Evolutionary conservation across 2,888 invertebrate genomes (phyloP), one percentile per base, ranked within the genome.

Genomic region (Cybosia mesomella): DNA sequence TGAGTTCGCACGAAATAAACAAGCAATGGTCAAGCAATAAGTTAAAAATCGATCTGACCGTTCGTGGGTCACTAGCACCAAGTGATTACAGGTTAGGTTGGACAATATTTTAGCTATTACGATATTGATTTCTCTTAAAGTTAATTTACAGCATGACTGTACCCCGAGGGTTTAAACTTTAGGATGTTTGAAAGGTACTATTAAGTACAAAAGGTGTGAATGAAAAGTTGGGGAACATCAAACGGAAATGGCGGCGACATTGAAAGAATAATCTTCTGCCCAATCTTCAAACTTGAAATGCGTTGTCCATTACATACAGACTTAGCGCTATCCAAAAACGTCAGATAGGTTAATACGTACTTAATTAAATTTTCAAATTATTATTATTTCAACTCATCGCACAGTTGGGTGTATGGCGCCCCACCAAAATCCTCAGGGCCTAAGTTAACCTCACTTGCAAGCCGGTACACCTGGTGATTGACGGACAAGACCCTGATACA

Each of bases 61-160:
- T 57, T 64, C 18, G 71, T 63, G 80, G 85, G 83, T 85, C 84
- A 84, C 79, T 81, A 73, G 74, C 75, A 71, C 65, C 68, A 68
- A 68, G 66, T 82, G 81, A 81, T 89, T 89, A 87, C 81, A 83
- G 87, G 88, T 85, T 87, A 67, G 71, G 71, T 77, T 81, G 81
- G 85, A 85, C 88, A 89, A 88, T 90, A 90, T 89, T 89, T 89
- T 87, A 89, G 82, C 84, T 84, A 87, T 90, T 91, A 83, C 84
- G 84, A 87, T 91, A 91, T 91, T 91, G 91, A 91, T 91, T 91
- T 90, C 89, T 89, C 82, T 69, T 64, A 81, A 75, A 84, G 83
- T 81, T 84, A 85, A 89, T 90, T 88, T 85, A 86, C 83, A 78
- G 73, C 84, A 80, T 81, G 82, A 83, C 81, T 78, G 74, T 81